phyloP scores from a whole-genome alignment of 2,888 invertebrate species.

The Pristionchus entomophagus region DNA sequence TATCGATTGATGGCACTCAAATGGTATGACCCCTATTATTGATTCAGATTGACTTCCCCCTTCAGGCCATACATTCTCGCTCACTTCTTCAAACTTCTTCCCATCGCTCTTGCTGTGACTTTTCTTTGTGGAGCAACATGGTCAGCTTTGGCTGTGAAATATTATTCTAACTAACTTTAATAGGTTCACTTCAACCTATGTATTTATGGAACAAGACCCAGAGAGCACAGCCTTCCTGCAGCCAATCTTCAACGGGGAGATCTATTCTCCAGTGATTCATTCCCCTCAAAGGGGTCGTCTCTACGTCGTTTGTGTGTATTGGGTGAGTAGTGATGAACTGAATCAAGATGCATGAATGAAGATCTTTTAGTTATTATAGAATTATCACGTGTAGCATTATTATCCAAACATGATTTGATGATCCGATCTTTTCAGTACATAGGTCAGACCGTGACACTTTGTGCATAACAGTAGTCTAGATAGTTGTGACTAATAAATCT shows the following conservation, averaged over 20 bases:
- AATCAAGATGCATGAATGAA: too few species aligned
- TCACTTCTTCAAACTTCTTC: conserved; percentile 24
- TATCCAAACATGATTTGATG: too few species aligned
- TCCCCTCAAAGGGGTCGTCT: background rate
- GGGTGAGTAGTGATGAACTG: background rate
- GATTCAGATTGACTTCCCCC: too few species aligned
- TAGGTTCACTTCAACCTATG: background rate
- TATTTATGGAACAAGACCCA: background rate
- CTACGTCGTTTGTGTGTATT: background rate
- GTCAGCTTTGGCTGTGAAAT: background rate
- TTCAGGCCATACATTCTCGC: background rate
- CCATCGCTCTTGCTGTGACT: background rate
- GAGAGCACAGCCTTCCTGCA: background rate
- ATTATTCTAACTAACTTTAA: too few species aligned
- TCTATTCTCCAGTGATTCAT: background rate
- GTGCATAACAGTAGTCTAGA: too few species aligned
- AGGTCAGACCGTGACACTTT: too few species aligned
- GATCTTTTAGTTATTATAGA: background rate
- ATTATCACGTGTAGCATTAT: background rate
- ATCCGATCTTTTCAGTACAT: too few species aligned
- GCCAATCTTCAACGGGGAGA: conserved; percentile 28
- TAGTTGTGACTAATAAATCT: too few species aligned
- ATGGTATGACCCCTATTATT: too few species aligned
- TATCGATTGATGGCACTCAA: conserved; percentile 4
- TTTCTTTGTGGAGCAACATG: background rate